These are phyloP conservation scores for Rhingia rostrata DNA, from an alignment of 2,888 invertebrate genomes.

Conservation along the genomic window DNA sequence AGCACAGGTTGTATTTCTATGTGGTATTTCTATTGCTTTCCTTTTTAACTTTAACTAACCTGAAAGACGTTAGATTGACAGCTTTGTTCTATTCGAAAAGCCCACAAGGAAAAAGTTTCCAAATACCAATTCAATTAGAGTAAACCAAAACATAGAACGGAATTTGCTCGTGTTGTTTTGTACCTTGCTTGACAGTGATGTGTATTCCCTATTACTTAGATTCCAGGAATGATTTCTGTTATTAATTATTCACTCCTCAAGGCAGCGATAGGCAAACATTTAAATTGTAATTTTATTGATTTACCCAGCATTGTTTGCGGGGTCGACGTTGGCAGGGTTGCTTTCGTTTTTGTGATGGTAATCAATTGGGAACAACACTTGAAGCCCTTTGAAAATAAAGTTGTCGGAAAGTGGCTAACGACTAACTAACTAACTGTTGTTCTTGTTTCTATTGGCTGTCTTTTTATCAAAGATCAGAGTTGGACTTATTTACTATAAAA, in stretches of 20 bases:
- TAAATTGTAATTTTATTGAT: slow-evolving; percentile 74
- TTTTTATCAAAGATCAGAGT: background rate
- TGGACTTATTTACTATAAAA: background rate
- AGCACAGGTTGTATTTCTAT: slow-evolving; percentile 11
- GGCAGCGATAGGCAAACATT: slow-evolving; percentile 64
- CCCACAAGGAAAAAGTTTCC: slow-evolving; percentile 31
- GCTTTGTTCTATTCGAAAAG: slow-evolving; percentile 34
- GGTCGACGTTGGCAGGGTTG: background rate
- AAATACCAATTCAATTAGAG: slow-evolving; percentile 61
- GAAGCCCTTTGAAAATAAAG: slow-evolving; percentile 30
- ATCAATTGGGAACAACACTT: slow-evolving; percentile 42
- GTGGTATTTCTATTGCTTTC: slow-evolving; percentile 27
- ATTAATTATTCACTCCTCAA: slow-evolving; percentile 67
- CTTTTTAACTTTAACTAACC: slow-evolving; percentile 40
- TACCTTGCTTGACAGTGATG: slow-evolving; percentile 17
- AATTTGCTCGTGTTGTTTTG: slow-evolving; percentile 6
- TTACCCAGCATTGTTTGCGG: slow-evolving; percentile 18
- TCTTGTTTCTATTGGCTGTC: slow-evolving; percentile 19
- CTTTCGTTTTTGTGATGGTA: slow-evolving; percentile 12
- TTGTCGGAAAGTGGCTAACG: slow-evolving; percentile 16
- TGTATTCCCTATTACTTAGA: slow-evolving; percentile 41
- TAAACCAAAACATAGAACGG: slow-evolving; percentile 23
- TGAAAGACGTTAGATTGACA: slow-evolving; percentile 56
- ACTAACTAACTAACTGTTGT: slow-evolving; percentile 3
- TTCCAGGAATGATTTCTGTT: slow-evolving; percentile 53